These are phyloP conservation scores for Propithecus perrieri DNA, from an alignment of 2,797 vertebrate species.

Conservation along the genomic window DNA sequence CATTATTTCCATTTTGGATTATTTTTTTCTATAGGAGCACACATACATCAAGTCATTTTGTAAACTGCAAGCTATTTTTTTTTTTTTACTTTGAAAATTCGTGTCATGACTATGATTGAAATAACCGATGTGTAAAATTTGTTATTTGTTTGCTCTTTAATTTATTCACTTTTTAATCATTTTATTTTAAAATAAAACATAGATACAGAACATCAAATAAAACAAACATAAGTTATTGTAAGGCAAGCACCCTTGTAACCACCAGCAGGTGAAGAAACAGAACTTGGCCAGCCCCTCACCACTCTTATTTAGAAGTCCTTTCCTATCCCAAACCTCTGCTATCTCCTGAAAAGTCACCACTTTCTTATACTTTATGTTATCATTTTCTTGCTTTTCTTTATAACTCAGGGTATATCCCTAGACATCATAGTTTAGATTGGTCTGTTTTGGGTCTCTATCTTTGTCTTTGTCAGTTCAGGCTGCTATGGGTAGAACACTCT, in stretches of 20 bases:
- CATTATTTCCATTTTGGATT: not conserved
- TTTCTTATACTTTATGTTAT: not conserved
- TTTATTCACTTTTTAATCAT: not conserved
- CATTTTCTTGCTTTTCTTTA: not conserved
- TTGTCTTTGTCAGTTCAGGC: not conserved
- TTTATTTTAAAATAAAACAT: constrained; percentile 7
- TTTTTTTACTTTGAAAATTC: not conserved
- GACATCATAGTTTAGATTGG: not conserved
- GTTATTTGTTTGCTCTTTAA: constrained; percentile 13
- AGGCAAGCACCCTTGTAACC: not conserved
- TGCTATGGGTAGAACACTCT: not conserved
- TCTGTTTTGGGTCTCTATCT: not conserved
- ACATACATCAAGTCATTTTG: constrained; percentile 3
- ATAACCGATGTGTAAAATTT: not conserved
- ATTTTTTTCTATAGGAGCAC: not conserved
- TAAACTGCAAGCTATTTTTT: not conserved
- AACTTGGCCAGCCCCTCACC: too few relatives aligned
- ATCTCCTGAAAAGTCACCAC: not conserved
- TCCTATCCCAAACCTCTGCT: not conserved
- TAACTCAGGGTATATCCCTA: not conserved
- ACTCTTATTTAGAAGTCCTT: not conserved
- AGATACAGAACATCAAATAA: not conserved
- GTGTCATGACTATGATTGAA: not conserved
- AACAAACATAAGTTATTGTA: not conserved
- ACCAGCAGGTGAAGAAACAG: not conserved